Base-by-base conservation (phyloP, 2,113 vertebrate genomes). In the Zosterops borbonicus region DNA sequence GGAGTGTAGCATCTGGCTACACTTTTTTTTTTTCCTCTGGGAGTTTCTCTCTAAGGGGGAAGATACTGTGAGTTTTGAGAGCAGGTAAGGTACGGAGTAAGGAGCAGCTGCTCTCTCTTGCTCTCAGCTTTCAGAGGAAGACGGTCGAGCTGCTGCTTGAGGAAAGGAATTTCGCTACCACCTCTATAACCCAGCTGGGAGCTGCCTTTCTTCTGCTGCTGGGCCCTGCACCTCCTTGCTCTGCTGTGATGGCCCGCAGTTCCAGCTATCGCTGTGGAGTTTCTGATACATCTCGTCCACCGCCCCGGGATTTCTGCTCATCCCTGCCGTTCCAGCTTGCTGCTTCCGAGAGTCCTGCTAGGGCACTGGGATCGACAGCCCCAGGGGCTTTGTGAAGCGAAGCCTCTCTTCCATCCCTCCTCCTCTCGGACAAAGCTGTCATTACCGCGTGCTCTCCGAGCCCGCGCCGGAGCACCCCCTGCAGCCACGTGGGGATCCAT, bases 221-320 rank as follows among this genome's bases (percentile, higher is more conserved):
- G 42, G 15, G 22, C 42, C 63, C 23, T 6, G 2, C 64, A 25
- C 5, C 23, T 22, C 42, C 9, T 17, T 25, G 42, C 64, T 12
- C 42, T 25, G 46, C 31, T 3, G 1, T 44, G 15, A 65, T 2
- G 4, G 33, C 41, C 21, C 2, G 3, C 44, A 25, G 31, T n/a
- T 67, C 64, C 44, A 67, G 44, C 44, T 67, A 46, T 44, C 5
- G 23, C 31, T 1, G 4, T 31, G 33, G 31, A 67, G 17, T 16
- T 67, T 60, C 23, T 46, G 42, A n/a, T 18, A 47, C 42, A 67
- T 47, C 42, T 67, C 5, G 52, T n/a, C n/a, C n/a, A n/a, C n/a
- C n/a, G n/a, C n/a, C n/a, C n/a, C n/a, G n/a, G 42, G 64, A 46
- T n/a, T n/a, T 47, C 31, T 56, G 55, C 55, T 56, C 55, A 33